Evolutionary conservation across 1,140 invertebrate genomes (phyloP), one percentile per base, ranked within the genome.

Genomic region (Lepidostoma basale): DNA sequence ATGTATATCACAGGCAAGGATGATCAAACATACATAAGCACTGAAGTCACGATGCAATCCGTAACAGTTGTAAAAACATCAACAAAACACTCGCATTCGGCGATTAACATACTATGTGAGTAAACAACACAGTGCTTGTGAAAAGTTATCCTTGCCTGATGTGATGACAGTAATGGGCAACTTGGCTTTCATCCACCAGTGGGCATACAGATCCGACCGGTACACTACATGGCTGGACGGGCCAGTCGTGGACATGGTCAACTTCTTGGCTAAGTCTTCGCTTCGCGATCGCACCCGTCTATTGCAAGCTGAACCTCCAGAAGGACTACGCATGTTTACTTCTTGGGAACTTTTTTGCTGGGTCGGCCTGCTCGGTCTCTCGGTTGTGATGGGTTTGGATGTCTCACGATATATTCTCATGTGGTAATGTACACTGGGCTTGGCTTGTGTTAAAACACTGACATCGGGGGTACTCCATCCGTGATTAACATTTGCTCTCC

Each of bases 151-250:
- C 85, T 87, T 87, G 85, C 86, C 86, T 87, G 85, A 84, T 78
- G 80, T 80, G 76, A 88, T 81, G 76, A 88, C 84, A 62, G 83
- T 85, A 64, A 83, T 82, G 20, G 91, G 90, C 77, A 94, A 85
- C 75, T 90, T 88, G 77, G 90, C 91, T 86, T 94, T 94, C 79
- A 94, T 88, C 92, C 92, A 94, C 93, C 93, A 95, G 81, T 95
- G 92, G 67, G 92, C 92, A 78, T 95, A 95, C 77, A 95, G 83
- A 73, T 91, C 91, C 22, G 92, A 93, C 28, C 89, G 88, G 79
- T 89, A 94, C 74, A 89, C 85, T 77, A 83, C 74, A 65, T 79
- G 80, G 62, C 77, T 79, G 10, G 73, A 72, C 68, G 76, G 76
- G 60, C 73, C 73, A 70, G 77, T 77, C 20, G 75, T 74, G n/a